Evolutionary conservation across 2,797 vertebrate genomes (phyloP).

Genomic region (Todus mexicanus): DNA sequence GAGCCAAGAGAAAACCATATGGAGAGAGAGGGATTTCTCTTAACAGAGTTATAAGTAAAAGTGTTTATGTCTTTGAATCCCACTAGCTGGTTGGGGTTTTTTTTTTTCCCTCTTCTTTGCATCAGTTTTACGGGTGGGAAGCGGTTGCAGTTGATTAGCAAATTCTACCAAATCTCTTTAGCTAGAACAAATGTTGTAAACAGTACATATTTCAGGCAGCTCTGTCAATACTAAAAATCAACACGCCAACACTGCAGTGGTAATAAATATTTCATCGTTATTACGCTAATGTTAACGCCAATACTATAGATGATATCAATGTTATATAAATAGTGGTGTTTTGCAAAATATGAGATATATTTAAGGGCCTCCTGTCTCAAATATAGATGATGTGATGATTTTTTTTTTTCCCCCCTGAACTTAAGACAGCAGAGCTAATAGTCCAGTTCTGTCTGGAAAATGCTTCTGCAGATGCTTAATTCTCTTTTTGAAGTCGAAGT

Average conservation of each 20-base stretch:
- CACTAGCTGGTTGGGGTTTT: not conserved
- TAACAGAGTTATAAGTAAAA: constrained; percentile 53
- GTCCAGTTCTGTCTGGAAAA: not conserved
- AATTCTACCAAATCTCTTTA: constrained; percentile 31
- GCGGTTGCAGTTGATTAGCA: constrained; percentile 39
- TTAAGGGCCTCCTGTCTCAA: not conserved
- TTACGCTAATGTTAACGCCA: not conserved
- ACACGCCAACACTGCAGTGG: not conserved
- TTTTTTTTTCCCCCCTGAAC: not conserved
- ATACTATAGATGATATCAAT: not conserved
- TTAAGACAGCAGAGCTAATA: not conserved
- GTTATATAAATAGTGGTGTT: not conserved
- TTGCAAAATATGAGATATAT: not conserved
- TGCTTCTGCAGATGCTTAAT: not conserved
- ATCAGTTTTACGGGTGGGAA: constrained; percentile 32
- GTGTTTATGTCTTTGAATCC: constrained; percentile 57
- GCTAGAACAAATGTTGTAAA: constrained; percentile 55
- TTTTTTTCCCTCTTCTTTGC: not conserved
- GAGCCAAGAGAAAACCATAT: constrained; percentile 66
- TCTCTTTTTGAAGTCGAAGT: not conserved
- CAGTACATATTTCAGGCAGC: constrained; percentile 7
- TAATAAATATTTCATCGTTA: not conserved
- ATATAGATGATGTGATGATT: not conserved
- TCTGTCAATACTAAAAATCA: constrained; percentile 9
- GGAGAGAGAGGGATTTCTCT: constrained; percentile 60